Percentiles rank a stretch among this genome's conserved stretches.
Evolutionary conservation across 1,140 invertebrate genomes (phyloP).

Genomic region (Cataglyphis hispanica): DNA sequence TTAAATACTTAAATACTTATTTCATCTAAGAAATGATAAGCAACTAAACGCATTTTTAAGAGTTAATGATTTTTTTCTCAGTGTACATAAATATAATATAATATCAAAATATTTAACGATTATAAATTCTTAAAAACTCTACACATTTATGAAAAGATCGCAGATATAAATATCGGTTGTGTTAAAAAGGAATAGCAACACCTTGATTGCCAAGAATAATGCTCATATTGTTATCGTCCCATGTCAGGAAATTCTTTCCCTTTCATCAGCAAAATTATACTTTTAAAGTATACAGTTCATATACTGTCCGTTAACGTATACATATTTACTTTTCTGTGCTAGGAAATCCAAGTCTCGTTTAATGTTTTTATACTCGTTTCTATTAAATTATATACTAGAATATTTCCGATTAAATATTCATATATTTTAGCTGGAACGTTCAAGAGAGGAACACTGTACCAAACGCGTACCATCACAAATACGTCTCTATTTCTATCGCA

Average conservation of each 20-base stretch:
- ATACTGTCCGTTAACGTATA: not conserved
- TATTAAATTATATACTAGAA: not conserved
- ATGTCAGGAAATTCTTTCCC: not conserved
- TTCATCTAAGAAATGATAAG: no score
- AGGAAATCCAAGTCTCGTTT: not conserved
- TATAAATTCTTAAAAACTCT: not conserved
- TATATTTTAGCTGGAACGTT: not conserved
- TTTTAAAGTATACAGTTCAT: not conserved
- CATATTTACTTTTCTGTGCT: constrained; percentile 3
- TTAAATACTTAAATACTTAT: no score
- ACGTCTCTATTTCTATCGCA: constrained; percentile 2
- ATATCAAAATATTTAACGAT: not conserved
- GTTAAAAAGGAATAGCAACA: not conserved
- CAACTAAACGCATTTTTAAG: no score
- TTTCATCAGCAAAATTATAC: constrained; percentile 21
- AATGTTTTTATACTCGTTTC: not conserved
- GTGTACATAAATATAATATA: not conserved
- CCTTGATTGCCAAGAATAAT: not conserved
- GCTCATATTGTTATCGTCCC: not conserved
- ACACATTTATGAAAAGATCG: not conserved
- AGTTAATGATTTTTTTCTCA: not conserved
- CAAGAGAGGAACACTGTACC: not conserved
- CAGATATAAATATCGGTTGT: not conserved
- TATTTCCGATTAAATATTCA: constrained; percentile 25
- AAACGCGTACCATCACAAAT: constrained; percentile 30